These are phyloP conservation scores for Podarcis cretensis DNA, from an alignment of 2,113 vertebrate genomes.

Conservation along the genomic window DNA sequence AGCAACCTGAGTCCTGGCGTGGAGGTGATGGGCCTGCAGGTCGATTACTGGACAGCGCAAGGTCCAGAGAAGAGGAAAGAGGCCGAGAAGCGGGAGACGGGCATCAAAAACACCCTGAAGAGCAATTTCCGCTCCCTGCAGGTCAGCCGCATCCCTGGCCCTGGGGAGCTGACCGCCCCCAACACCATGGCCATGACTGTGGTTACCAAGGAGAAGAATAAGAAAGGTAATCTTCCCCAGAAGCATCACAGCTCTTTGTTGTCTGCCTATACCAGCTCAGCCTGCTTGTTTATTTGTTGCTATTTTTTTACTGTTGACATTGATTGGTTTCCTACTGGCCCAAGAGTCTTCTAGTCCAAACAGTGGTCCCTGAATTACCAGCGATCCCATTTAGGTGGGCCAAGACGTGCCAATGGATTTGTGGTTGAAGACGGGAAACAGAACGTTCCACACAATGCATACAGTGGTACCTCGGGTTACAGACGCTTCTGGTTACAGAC, in stretches of 20 bases:
- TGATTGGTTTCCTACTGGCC: too few species aligned
- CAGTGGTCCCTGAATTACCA: too few species aligned
- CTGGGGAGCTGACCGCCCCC: conserved; percentile 85
- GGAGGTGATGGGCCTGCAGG: conserved; percentile 94
- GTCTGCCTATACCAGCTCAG: neutral
- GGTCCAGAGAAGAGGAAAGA: conserved; percentile 85
- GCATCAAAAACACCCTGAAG: conserved; percentile 89
- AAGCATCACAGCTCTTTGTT: neutral
- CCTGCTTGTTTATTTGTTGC: too few species aligned
- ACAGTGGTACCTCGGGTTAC: too few species aligned
- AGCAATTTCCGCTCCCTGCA: conserved; percentile 94
- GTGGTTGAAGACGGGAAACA: too few species aligned
- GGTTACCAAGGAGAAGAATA: conserved; percentile 94
- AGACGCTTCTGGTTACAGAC: too few species aligned
- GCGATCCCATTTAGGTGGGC: too few species aligned
- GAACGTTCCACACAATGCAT: too few species aligned
- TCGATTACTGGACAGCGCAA: conserved; percentile 92
- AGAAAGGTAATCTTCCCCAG: conserved; percentile 77
- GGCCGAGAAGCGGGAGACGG: conserved; percentile 82
- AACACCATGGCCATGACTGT: conserved; percentile 94
- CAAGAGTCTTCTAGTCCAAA: too few species aligned
- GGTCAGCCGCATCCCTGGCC: conserved; percentile 87
- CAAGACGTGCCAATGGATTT: too few species aligned
- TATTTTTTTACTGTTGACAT: too few species aligned
- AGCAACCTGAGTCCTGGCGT: conserved; percentile 81